Evolutionary conservation across 1,140 invertebrate genomes (phyloP), one percentile per base, ranked within the genome.

Genomic region (Cotesia chilonis): DNA sequence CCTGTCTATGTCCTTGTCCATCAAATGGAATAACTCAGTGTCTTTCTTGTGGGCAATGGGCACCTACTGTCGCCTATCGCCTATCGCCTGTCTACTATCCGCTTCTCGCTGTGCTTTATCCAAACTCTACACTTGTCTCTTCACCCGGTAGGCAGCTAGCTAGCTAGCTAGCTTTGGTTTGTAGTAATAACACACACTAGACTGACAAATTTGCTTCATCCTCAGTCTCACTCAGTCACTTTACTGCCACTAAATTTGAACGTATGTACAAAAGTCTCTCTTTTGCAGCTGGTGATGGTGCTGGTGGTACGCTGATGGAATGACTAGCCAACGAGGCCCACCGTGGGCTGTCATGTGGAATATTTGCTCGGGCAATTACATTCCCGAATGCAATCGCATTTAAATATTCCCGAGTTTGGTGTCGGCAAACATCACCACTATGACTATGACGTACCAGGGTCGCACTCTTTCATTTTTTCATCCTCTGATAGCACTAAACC

Each of bases 321-420:
- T 47, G 41, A 47, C 41, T 47, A 47, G 41, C 41, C 41, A 47
- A 47, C 41, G 41, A 47, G 41, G 41, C 41, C 41, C 41, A 47
- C 41, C 5, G 41, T 47, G 41, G 41, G 41, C 41, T 47, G 41
- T 47, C 41, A 47, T 35, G 65, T 41, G 65, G 10, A 72, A 72
- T 81, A 78, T 82, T 80, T 83, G 76, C 77, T 55, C 74, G 75
- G 75, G 76, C 79, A 84, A 84, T 84, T 84, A 83, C 79, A 78
- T 78, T 78, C 77, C 78, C 82, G 75, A 82, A 81, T 77, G 80
- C 81, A 84, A 82, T 83, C 76, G 78, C 80, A 83, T 84, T 84
- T 84, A 82, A 83, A 84, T 84, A 83, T 83, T 83, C 77, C 75
- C 75, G 74, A 78, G 77, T 82, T 83, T 82, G 78, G 74, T 76